Evolutionary conservation across 2,888 invertebrate genomes (phyloP).

Genomic region (Callyntrura guangdongensis): DNA sequence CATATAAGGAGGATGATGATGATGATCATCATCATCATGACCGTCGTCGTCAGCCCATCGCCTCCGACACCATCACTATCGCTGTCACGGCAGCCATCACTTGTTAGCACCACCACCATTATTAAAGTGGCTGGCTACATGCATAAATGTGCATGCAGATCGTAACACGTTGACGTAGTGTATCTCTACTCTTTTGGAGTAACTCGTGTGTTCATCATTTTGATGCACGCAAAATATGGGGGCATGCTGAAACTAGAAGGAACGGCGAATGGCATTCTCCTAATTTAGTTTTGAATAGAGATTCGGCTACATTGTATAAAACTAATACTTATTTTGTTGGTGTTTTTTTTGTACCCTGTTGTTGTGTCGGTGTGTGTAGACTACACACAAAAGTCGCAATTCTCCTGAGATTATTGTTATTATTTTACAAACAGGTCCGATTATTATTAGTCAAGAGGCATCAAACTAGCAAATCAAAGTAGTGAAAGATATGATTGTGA

Average conservation of each 20-base stretch:
- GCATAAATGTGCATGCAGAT: too few relatives aligned
- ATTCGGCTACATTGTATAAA: background rate
- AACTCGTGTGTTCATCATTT: background rate
- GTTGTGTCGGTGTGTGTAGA: background rate
- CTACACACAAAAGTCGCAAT: constrained; percentile 11
- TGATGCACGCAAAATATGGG: constrained; percentile 5
- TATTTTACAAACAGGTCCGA: background rate
- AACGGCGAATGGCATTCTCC: background rate
- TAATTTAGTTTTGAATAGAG: background rate
- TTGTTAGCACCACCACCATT: constrained; percentile 6
- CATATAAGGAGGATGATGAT: background rate
- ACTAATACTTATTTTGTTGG: background rate
- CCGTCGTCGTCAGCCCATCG: background rate
- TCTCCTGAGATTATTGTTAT: background rate
- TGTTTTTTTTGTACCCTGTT: too few relatives aligned
- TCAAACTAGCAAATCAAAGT: background rate
- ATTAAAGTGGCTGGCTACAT: background rate
- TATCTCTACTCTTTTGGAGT: background rate
- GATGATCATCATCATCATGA: background rate
- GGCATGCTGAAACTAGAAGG: constrained; percentile 13
- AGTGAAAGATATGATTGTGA: background rate
- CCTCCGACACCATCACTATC: constrained; percentile 2
- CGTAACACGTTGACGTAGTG: too few relatives aligned
- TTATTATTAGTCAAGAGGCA: constrained; percentile 4
- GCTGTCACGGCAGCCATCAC: constrained; percentile 41